These are phyloP conservation scores for Papilio aristodemus DNA, from an alignment of 1,140 invertebrate species.

Conservation along the genomic window DNA sequence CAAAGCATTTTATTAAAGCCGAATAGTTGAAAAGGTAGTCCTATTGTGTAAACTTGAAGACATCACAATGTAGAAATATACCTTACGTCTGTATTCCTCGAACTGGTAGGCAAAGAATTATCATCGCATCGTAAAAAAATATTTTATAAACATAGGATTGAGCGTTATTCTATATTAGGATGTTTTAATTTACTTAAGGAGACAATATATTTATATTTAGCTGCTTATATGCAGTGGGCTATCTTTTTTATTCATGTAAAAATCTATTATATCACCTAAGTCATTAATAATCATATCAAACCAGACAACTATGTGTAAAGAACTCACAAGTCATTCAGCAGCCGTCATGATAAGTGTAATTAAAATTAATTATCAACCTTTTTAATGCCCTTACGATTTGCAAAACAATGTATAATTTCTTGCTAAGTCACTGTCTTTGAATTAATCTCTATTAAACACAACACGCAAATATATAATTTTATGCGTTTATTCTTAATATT, in stretches of 20 bases:
- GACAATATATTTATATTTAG: no score
- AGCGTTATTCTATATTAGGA: no score
- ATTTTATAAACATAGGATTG: no score
- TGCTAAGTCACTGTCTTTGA: not conserved
- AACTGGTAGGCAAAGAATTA: no score
- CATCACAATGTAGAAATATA: not conserved
- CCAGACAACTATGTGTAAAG: not conserved
- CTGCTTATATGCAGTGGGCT: no score
- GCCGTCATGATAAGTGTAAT: slow-evolving; percentile 18
- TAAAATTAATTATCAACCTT: slow-evolving; percentile 29
- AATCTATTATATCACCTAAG: no score
- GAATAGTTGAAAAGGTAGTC: not conserved
- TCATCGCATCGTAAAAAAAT: no score
- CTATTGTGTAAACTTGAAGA: not conserved
- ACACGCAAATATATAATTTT: slow-evolving; percentile 7
- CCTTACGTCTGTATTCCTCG: no score
- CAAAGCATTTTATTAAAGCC: not conserved
- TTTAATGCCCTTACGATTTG: slow-evolving; percentile 24
- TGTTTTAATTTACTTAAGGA: no score
- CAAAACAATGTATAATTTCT: slow-evolving; percentile 16
- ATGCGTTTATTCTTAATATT: not conserved
- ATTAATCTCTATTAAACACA: slow-evolving; percentile 17
- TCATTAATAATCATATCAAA: slow-evolving; percentile 7
- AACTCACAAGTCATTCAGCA: slow-evolving; percentile 4
- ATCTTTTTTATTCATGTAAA: not conserved